Conservation (phyloP, 2,113 vertebrate species). For the Felis catus region DNA sequence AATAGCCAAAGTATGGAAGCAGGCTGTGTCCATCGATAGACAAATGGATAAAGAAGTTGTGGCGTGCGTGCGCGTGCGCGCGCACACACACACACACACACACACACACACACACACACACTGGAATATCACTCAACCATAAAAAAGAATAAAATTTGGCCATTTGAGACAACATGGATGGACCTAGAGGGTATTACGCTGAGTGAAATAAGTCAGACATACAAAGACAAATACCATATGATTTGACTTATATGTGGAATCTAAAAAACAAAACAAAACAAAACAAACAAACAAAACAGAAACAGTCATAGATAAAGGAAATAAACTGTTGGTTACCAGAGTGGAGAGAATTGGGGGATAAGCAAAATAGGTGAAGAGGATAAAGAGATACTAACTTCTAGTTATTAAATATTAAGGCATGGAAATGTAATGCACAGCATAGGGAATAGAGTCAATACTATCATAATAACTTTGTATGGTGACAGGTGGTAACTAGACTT, state of each 20-base stretch:
- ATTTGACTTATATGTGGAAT: not conserved
- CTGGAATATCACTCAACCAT: not conserved
- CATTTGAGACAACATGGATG: not conserved
- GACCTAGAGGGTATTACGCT: not conserved
- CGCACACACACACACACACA: no score
- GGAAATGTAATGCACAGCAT: not conserved
- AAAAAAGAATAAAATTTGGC: not conserved
- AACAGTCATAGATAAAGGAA: not conserved
- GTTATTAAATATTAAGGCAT: not conserved
- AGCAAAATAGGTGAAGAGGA: not conserved
- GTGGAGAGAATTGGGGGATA: not conserved
- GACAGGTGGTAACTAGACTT: not conserved
- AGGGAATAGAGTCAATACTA: not conserved
- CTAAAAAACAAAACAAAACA: not conserved
- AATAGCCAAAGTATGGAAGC: not conserved
- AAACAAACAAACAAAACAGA: not conserved
- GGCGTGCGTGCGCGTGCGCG: rapidly evolving
- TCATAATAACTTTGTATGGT: not conserved
- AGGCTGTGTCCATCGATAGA: not conserved
- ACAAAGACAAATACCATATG: not conserved
- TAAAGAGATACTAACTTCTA: not conserved
- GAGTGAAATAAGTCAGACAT: not conserved
- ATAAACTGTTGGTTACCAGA: not conserved
- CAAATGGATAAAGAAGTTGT: not conserved
- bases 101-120: no score